Evolutionary conservation across 2,888 invertebrate genomes (phyloP), one percentile per base, ranked within the genome.

Genomic region (Plagiodera versicolora): DNA sequence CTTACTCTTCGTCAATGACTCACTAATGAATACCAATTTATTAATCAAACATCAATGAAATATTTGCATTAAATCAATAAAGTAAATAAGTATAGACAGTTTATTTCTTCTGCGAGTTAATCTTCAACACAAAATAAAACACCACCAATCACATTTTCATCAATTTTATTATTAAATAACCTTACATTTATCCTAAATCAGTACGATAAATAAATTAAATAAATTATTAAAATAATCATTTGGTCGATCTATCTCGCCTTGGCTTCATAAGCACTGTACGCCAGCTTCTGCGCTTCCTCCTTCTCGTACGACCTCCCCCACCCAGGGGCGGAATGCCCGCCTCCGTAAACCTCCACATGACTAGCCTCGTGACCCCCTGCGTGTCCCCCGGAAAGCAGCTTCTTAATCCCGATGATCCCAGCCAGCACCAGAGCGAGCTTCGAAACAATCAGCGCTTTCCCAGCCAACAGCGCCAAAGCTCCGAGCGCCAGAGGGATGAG

Each of bases 361-460:
- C 86, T 86, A 56, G 86, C 84, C 59, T 89, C 87, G 70, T 83
- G 81, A 8, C 78, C 77, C 8, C 78, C 77, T 5, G 80, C 78
- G 5, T 86, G 85, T 30, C 85, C 85, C 1, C 88, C 84, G 18
- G 89, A 87, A 48, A 92, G 82, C 28, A 94, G 84, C 74, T 93
- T 93, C 83, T 92, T 93, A 78, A 94, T 82, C 2, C 92, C 93
- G 69, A 93, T 91, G 71, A 93, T 92, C 68, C 89, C 90, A 61
- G 93, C 92, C 52, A 93, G 81, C 0, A 92, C 91, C 56, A 93
- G 79, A 0, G 93, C 93, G 69, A 93, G 80, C 76, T 93, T 93
- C 67, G 92, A 91, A 50, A 93, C 90, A 70, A 93, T 92, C 66
- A 93, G 80, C 45, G 93, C 93, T 79, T 94, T 94, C 69, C 93